Conservation (phyloP, 2,888 invertebrate genomes). For the Agrotis clavis region DNA sequence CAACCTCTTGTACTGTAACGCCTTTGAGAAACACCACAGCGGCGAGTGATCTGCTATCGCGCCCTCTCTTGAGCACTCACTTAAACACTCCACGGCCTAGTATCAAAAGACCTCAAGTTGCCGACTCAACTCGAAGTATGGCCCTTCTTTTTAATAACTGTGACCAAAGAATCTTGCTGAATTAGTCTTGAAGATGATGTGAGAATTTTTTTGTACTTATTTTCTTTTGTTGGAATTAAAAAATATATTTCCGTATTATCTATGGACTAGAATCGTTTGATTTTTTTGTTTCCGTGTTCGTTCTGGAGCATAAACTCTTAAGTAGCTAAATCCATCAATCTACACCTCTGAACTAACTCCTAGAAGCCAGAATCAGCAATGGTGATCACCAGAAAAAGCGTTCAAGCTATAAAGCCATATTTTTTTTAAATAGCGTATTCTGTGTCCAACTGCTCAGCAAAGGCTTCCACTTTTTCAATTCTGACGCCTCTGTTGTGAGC, state of each 20-base stretch:
- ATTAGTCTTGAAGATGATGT: conserved; percentile 59
- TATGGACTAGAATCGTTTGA: neutral
- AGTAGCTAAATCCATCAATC: too few species aligned
- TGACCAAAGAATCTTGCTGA: conserved; percentile 58
- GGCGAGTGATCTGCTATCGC: conserved; percentile 76
- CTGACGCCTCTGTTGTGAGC: too few species aligned
- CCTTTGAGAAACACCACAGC: conserved; percentile 76
- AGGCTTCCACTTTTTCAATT: too few species aligned
- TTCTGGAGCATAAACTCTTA: neutral
- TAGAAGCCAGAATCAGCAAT: too few species aligned
- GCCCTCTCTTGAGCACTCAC: conserved; percentile 79
- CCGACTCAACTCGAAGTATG: conserved; percentile 70
- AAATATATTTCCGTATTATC: neutral
- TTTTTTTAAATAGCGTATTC: too few species aligned
- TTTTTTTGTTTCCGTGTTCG: neutral
- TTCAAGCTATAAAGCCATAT: neutral
- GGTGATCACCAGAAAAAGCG: neutral
- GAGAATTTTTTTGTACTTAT: conserved; percentile 47
- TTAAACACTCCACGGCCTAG: conserved; percentile 79
- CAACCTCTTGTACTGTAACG: conserved; percentile 59
- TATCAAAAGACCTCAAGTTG: conserved; percentile 80
- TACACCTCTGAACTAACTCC: too few species aligned
- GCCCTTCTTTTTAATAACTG: conserved; percentile 65
- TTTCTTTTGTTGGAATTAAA: conserved; percentile 32
- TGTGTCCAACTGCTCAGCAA: too few species aligned